A percentile compares a stretch with the other conserved stretches of the same genome.
Evolutionary conservation across 2,113 vertebrate species (phyloP).

Genomic region (Spea bombifrons): DNA sequence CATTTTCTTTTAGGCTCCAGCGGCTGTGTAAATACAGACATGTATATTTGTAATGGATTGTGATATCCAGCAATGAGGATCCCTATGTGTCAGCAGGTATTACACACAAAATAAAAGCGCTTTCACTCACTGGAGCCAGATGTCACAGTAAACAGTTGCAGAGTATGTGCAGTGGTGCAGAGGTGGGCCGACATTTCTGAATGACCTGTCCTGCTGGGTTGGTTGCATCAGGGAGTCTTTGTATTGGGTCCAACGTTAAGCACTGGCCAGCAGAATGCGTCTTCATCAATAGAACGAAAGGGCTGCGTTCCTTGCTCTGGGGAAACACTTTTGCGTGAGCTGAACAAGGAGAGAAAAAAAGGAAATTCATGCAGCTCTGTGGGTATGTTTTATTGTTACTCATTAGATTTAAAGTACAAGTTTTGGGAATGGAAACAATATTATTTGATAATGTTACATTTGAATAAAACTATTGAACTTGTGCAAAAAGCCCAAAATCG

Average conservation of each 20-base stretch:
- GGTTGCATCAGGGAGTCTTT: slow-evolving; percentile 51
- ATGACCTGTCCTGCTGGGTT: slow-evolving; percentile 53
- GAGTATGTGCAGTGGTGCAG: background rate
- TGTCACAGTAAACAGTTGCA: slow-evolving; percentile 56
- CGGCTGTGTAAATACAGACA: slow-evolving; percentile 18
- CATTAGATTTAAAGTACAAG: slow-evolving; percentile 33
- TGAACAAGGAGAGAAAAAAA: slow-evolving; percentile 3
- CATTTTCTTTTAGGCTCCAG: background rate
- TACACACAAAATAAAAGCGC: slow-evolving; percentile 50
- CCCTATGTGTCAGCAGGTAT: slow-evolving; percentile 51
- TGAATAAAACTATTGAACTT: background rate
- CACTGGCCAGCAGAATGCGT: slow-evolving; percentile 47
- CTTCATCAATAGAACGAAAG: slow-evolving; percentile 46
- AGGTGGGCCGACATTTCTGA: slow-evolving; percentile 52
- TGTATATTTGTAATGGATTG: slow-evolving; percentile 57
- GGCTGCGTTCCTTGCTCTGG: slow-evolving; percentile 25
- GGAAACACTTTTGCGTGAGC: slow-evolving; percentile 30
- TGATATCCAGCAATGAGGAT: slow-evolving; percentile 59
- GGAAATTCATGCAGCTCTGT: slow-evolving; percentile 25
- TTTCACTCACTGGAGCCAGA: slow-evolving; percentile 53
- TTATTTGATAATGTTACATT: background rate
- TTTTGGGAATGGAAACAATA: background rate
- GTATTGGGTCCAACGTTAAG: slow-evolving; percentile 49
- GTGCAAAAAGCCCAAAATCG: no score
- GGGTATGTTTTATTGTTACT: slow-evolving; percentile 25